Conservation (phyloP, 92 coral and sea anemone species). For the Paragorgia papillata region DNA sequence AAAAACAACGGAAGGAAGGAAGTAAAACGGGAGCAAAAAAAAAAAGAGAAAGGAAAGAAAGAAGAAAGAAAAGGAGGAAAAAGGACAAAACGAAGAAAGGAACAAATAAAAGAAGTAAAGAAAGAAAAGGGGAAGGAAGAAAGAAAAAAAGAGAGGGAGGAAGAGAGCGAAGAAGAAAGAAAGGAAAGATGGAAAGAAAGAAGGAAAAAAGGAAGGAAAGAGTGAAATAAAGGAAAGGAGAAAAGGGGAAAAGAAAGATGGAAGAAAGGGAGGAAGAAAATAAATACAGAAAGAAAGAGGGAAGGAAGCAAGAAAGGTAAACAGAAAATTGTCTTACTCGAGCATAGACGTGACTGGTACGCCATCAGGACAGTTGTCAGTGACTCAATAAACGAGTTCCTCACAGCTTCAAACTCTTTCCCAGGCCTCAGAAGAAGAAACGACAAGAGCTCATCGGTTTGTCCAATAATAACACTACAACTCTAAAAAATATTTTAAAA, state of each 20-base stretch:
- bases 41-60: not conserved
- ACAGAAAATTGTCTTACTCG: not conserved
- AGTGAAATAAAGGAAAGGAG: too few species aligned
- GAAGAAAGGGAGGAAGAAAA: too few species aligned
- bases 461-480: not conserved
- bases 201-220: too few species aligned
- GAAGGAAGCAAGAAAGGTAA: too few species aligned
- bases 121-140: not conserved
- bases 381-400: conserved; percentile 14
- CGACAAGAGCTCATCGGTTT: conserved; percentile 13
- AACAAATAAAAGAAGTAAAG: not conserved
- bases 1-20: not conserved
- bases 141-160: not conserved
- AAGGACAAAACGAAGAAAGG: not conserved
- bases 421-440: conserved; percentile 36
- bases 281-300: not conserved
- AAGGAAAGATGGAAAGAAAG: not conserved
- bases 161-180: not conserved
- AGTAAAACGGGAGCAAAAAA: not conserved
- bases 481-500: not conserved
- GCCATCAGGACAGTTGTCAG: conserved; percentile 10
- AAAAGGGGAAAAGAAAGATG: not conserved
- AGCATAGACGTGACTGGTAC: conserved; percentile 12
- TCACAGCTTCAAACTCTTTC: conserved; percentile 27
- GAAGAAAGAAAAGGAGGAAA: too few species aligned